A percentile compares a stretch with the other conserved stretches of the same genome.
phyloP scores from a whole-genome alignment of 2,113 vertebrate genomes.

The Glareola pratincola region DNA sequence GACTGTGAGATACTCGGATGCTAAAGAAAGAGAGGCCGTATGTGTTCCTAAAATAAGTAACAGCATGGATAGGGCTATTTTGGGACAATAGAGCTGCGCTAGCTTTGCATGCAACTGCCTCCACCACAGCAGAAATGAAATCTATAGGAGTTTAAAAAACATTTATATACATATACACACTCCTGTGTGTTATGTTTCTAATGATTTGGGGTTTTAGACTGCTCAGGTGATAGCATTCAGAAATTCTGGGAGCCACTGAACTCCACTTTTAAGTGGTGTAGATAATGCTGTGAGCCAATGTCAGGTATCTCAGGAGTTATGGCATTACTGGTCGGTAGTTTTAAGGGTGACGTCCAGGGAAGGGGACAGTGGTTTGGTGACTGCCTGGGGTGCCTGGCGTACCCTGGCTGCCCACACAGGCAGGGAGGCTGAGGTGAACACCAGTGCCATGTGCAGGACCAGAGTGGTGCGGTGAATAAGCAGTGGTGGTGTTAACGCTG shows the following conservation, averaged over 20 bases:
- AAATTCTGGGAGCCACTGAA: slow-evolving; percentile 49
- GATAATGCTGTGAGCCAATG: not conserved
- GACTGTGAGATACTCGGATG: slow-evolving; percentile 26
- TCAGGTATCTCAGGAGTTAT: not conserved
- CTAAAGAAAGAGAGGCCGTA: slow-evolving; percentile 52
- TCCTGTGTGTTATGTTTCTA: not conserved
- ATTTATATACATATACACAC: not conserved
- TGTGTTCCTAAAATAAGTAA: slow-evolving; percentile 59
- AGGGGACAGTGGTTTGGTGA: not conserved
- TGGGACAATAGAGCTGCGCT: slow-evolving; percentile 20
- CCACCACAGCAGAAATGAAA: not conserved
- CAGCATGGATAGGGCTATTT: slow-evolving; percentile 38
- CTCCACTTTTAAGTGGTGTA: not conserved
- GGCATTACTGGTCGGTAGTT: not conserved
- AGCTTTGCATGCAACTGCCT: slow-evolving; percentile 31
- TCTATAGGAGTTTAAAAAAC: not conserved
- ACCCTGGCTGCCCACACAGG: not conserved
- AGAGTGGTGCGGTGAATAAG: not conserved
- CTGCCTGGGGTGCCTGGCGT: not conserved
- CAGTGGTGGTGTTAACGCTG: not conserved
- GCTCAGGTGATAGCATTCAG: slow-evolving; percentile 26
- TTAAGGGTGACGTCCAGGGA: not conserved
- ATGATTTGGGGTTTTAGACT: slow-evolving; percentile 21
- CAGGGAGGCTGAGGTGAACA: not conserved
- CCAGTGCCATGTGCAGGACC: not conserved